Evolutionary conservation across 1,140 invertebrate genomes (phyloP).

Genomic region (Calosoma granatense): DNA sequence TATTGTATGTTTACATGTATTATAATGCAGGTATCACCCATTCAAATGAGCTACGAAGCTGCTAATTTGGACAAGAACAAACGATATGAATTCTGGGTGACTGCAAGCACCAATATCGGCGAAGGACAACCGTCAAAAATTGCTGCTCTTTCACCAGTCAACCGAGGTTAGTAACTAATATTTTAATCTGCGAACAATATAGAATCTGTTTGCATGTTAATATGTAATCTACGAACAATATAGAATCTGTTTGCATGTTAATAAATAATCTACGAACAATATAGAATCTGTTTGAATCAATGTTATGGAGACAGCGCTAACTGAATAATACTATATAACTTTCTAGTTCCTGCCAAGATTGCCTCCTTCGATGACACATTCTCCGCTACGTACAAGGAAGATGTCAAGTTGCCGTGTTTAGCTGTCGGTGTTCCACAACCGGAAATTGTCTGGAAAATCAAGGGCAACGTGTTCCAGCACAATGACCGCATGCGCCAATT

Average conservation of each 20-base stretch:
- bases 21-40: conserved; percentile 39
- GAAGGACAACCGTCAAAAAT: conserved; percentile 83
- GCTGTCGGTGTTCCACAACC: conserved; percentile 83
- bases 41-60: conserved; percentile 70
- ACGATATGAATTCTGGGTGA: conserved; percentile 90
- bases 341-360: conserved; percentile 80
- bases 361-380: conserved; percentile 87
- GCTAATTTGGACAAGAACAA: conserved; percentile 68
- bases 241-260: too few species aligned
- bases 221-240: too few species aligned
- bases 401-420: conserved; percentile 81
- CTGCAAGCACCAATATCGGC: conserved; percentile 83
- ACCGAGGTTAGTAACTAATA: conserved; percentile 69
- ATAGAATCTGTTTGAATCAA: neutral
- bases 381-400: conserved; percentile 81
- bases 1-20: neutral
- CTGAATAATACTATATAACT: conserved; percentile 11
- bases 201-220: too few species aligned
- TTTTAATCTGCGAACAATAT: too few species aligned
- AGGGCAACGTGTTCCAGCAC: conserved; percentile 38
- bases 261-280: neutral
- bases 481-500: conserved; percentile 68
- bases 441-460: conserved; percentile 76
- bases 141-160: conserved; percentile 70
- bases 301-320: neutral